Percentiles rank a stretch among this genome's conserved stretches.
These are phyloP conservation scores for Ditylenchus weischeri DNA, from an alignment of 2,888 invertebrate genomes.

Conservation along the genomic window DNA sequence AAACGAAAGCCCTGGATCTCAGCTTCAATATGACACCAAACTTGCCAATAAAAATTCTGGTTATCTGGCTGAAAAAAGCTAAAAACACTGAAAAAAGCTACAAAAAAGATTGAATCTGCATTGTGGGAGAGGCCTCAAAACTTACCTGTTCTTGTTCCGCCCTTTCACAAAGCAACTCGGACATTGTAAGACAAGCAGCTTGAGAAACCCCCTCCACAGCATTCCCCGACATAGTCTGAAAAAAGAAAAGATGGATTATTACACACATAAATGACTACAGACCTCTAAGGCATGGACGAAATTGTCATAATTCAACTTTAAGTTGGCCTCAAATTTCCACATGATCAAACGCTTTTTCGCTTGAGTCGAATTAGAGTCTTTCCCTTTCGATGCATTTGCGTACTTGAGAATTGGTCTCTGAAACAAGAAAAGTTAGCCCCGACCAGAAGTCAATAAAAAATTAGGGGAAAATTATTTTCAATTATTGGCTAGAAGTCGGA, in stretches of 20 bases:
- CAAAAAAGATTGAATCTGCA: no score
- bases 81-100: no score
- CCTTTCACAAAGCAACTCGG: constrained; percentile 73
- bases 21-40: no score
- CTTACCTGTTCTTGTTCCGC: constrained; percentile 79
- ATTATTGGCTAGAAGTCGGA: no score
- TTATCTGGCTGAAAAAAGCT: no score
- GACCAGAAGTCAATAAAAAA: background rate
- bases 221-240: constrained; percentile 70
- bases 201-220: constrained; percentile 76
- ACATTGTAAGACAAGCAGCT: constrained; percentile 73
- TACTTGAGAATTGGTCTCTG: constrained; percentile 31
- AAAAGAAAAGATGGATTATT: constrained; percentile 24
- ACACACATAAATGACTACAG: background rate
- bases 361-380: constrained; percentile 19
- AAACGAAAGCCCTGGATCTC: no score
- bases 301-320: constrained; percentile 73
- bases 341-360: constrained; percentile 54
- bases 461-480: no score
- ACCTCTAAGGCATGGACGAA: constrained; percentile 73
- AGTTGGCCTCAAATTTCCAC: constrained; percentile 85
- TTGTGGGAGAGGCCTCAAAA: background rate
- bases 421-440: constrained; percentile 10
- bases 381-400: constrained; percentile 54
- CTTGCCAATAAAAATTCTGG: no score